Conservation (phyloP, 2,888 invertebrate species). For the Andrena camellia region DNA sequence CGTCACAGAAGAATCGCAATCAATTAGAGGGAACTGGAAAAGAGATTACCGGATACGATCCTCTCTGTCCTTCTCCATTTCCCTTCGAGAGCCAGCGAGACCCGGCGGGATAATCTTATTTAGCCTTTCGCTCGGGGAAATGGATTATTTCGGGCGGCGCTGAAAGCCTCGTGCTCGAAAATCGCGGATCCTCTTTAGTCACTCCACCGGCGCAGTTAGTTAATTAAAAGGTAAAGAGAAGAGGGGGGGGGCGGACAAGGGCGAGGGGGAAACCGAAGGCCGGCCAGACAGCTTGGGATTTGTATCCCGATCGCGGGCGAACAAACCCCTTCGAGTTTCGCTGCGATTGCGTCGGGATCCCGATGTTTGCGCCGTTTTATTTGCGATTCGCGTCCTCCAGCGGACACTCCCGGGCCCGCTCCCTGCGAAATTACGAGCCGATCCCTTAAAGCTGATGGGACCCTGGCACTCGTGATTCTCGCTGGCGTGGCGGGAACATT, state of each 20-base stretch:
- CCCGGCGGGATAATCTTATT: constrained; percentile 66
- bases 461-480: neutral
- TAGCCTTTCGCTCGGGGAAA: constrained; percentile 53
- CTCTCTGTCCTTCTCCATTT: neutral
- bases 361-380: constrained; percentile 55
- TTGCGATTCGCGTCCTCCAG: constrained; percentile 37
- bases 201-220: constrained; percentile 65
- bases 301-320: constrained; percentile 53
- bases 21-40: constrained; percentile 43
- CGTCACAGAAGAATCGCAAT: constrained; percentile 13
- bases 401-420: constrained; percentile 3
- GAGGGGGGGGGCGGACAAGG: neutral
- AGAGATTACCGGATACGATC: constrained; percentile 46
- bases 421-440: constrained; percentile 4
- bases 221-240: constrained; percentile 71
- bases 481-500: no score
- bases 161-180: constrained; percentile 61
- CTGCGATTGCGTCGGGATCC: constrained; percentile 31
- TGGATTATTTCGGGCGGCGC: constrained; percentile 64
- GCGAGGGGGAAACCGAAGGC: constrained; percentile 12
- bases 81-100: constrained; percentile 2
- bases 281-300: constrained; percentile 49
- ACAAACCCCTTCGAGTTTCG: constrained; percentile 59
- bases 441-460: constrained; percentile 1
- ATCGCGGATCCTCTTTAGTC: constrained; percentile 66